These are phyloP conservation scores for Megaptera novaeangliae DNA, from an alignment of 2,113 vertebrate species.

Conservation along the genomic window DNA sequence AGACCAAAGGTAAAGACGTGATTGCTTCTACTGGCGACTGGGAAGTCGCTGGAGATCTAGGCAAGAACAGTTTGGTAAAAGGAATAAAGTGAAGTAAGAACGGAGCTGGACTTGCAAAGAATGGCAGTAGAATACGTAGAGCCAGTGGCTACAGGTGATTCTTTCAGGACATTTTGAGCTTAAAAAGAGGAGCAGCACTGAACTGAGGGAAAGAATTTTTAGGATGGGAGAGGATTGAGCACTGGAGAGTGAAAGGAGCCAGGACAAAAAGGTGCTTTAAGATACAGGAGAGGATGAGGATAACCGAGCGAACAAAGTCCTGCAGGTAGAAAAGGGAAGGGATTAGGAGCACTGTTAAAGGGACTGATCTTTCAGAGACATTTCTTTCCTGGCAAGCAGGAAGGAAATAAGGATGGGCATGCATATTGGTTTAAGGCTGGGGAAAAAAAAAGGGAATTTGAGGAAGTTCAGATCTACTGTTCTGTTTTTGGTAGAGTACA, in stretches of 20 bases:
- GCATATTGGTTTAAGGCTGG: background rate
- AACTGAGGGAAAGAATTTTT: background rate
- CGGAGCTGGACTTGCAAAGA: background rate
- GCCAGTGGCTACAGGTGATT: background rate
- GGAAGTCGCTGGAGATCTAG: background rate
- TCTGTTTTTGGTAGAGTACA: background rate
- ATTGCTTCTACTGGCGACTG: background rate
- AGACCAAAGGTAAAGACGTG: background rate
- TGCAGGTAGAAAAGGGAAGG: background rate
- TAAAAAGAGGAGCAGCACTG: background rate
- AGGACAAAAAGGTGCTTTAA: background rate
- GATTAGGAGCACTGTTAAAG: background rate
- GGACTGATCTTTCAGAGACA: background rate
- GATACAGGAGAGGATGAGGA: background rate
- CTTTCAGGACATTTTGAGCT: background rate
- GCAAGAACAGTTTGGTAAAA: background rate
- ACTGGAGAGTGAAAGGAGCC: background rate
- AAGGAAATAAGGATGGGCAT: background rate
- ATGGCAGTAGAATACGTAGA: background rate
- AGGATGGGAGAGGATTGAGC: background rate
- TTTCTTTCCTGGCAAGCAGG: background rate
- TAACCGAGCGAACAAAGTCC: background rate
- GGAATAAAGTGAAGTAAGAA: background rate
- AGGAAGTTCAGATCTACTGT: background rate
- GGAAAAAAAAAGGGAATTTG: background rate